Evolutionary conservation across 2,888 invertebrate genomes (phyloP).

Genomic region (Megaustenia siamemsis): DNA sequence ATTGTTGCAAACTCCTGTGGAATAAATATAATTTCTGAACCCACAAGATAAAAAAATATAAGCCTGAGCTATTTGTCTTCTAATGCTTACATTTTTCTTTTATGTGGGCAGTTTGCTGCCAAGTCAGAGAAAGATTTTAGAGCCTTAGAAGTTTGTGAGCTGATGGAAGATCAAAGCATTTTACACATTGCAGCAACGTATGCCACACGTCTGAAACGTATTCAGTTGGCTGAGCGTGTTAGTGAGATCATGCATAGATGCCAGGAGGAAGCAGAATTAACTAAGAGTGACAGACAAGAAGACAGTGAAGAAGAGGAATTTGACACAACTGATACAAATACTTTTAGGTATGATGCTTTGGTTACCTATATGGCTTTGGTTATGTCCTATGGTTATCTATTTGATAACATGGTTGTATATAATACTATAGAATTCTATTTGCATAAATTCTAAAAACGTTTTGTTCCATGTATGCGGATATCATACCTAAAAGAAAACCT

Average conservation of each 20-base stretch:
- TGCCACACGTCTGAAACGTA: constrained; percentile 88
- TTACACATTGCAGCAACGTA: constrained; percentile 93
- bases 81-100: no score
- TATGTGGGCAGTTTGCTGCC: constrained; percentile 92
- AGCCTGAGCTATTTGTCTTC: no score
- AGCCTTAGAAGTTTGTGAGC: constrained; percentile 91
- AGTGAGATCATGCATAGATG: constrained; percentile 82
- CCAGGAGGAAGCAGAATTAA: constrained; percentile 59
- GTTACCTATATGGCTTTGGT: not conserved
- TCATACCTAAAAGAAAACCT: no score
- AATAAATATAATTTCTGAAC: no score
- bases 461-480: no score
- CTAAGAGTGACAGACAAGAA: constrained; percentile 58
- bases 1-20: no score
- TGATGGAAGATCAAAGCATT: constrained; percentile 88
- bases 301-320: constrained; percentile 26
- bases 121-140: constrained; percentile 90
- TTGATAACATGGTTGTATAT: not conserved
- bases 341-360: not conserved
- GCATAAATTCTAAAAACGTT: no score
- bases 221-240: constrained; percentile 89
- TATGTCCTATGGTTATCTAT: no score
- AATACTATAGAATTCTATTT: not conserved
- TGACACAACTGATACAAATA: not conserved
- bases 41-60: no score